A percentile compares a stretch with the other conserved stretches of the same genome.
These are phyloP conservation scores for Epirrita christyi DNA, from an alignment of 2,888 invertebrate species.

Conservation along the genomic window DNA sequence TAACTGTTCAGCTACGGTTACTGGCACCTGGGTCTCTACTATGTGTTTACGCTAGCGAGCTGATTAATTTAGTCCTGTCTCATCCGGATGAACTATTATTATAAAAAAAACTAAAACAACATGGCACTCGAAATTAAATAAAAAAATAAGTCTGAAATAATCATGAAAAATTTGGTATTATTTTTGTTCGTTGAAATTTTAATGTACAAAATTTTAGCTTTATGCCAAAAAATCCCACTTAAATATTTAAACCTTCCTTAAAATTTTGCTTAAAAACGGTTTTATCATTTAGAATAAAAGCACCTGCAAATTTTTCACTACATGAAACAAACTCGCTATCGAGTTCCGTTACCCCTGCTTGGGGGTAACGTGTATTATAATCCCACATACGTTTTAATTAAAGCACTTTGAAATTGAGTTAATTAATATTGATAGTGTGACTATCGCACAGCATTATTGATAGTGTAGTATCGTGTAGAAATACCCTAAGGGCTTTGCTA, in stretches of 20 bases:
- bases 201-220: too few relatives aligned
- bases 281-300: neutral
- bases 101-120: too few relatives aligned
- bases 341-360: neutral
- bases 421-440: constrained; percentile 24
- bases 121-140: too few relatives aligned
- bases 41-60: neutral
- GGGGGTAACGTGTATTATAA: constrained; percentile 15
- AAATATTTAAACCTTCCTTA: too few relatives aligned
- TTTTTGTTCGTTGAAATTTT: too few relatives aligned
- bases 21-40: constrained; percentile 15
- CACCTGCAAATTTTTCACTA: neutral
- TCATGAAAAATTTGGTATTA: too few relatives aligned
- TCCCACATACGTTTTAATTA: constrained; percentile 32
- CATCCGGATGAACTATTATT: too few relatives aligned
- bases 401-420: constrained; percentile 10
- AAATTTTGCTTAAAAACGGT: too few relatives aligned
- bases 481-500: constrained; percentile 11
- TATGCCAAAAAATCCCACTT: too few relatives aligned
- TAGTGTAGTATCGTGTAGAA: constrained; percentile 4
- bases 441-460: constrained; percentile 10
- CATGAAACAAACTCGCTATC: neutral
- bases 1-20: constrained; percentile 27
- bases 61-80: neutral
- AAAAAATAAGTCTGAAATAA: too few relatives aligned